Base-by-base conservation (phyloP, 2,797 vertebrate genomes). In the Enteromius viviparus region DNA sequence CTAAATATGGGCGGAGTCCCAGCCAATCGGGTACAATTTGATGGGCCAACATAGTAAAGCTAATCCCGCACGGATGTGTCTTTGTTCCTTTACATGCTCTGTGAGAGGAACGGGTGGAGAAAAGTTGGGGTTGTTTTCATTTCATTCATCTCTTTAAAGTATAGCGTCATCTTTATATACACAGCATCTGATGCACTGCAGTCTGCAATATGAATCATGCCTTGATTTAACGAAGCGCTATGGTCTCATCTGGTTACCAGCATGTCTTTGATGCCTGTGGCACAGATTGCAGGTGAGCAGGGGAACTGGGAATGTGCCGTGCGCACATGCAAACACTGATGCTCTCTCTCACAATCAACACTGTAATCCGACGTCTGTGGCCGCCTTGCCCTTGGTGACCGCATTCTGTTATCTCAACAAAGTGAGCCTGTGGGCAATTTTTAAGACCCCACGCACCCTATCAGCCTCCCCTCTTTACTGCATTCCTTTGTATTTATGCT, bases 121-220 rank as follows among this genome's bases (percentile, higher is more conserved):
- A 70, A 65, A 85, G 76, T 81, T 78, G 49, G 62, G 78, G 47
- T 40, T 89, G 90, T 92, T 89, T 86, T 80, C 87, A 88, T 90
- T 76, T 91, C 89, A 92, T 90, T n/a, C n/a, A 85, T 87, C 88
- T 82, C 89, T 93, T 92, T 94, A 91, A 93, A 92, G 91, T 92
- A 89, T 87, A 86, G 87, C 80, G 26, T 91, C 88, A 77, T 87
- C 88, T 89, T 91, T 87, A 90, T 89, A 91, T 86, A 80, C 83
- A 53, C 87, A 78, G 69, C 66, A 75, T 89, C 77, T 88, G 81
- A 65, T 87, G 83, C 84, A 37, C 58, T 86, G 87, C 86, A 86
- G 84, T 69, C 45, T 76, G 90, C 87, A 90, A 88, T 88, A 91
- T 89, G 87, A 89, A 91, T 89, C 88, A 66, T 81, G 87, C 88